These are phyloP conservation scores for Parthenolecanium corni DNA, from an alignment of 2,888 invertebrate species.

Conservation along the genomic window DNA sequence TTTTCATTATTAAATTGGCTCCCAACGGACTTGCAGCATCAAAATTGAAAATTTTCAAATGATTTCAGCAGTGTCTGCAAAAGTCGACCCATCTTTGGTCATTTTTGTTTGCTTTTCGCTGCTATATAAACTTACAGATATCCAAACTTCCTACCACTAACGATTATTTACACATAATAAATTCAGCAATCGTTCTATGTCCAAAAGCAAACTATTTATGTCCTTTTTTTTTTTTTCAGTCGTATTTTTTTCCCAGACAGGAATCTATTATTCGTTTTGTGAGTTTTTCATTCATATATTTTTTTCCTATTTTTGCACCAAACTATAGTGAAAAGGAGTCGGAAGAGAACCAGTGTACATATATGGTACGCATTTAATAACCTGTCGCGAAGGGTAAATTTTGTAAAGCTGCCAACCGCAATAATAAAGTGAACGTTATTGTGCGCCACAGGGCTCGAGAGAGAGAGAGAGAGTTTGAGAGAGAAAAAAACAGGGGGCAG, in stretches of 20 bases:
- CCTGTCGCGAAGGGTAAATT: constrained; percentile 16
- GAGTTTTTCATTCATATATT: background rate
- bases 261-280: background rate
- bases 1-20: no score
- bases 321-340: background rate
- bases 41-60: no score
- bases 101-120: no score
- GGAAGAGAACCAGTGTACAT: background rate
- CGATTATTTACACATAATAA: background rate
- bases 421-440: constrained; percentile 19
- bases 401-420: constrained; percentile 22
- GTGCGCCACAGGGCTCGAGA: background rate
- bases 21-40: no score
- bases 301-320: no score
- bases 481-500: background rate
- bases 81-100: no score
- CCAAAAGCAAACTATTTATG: no score
- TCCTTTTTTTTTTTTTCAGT: no score
- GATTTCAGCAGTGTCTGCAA: no score
- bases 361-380: constrained; percentile 2
- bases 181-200: background rate
- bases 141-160: no score
- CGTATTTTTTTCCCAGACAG: background rate
- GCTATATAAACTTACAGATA: no score
- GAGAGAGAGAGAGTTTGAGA: background rate